These are phyloP conservation scores for Rhamnusium bicolor DNA, from an alignment of 2,888 invertebrate species.

Conservation along the genomic window DNA sequence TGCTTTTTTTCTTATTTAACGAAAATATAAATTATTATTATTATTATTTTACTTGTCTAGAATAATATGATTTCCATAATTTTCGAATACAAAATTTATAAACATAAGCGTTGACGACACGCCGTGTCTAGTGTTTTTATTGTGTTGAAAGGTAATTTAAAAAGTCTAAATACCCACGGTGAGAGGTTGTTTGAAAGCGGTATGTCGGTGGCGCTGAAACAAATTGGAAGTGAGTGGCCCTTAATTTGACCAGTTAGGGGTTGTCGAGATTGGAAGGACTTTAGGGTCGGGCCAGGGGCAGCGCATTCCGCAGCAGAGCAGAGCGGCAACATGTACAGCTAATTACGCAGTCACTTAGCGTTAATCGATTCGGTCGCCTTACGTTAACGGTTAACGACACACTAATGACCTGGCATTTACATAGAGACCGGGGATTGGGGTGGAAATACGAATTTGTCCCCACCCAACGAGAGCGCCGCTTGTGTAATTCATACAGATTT, in stretches of 20 bases:
- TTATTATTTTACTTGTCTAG: neutral
- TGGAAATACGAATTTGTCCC: slow-evolving; percentile 22
- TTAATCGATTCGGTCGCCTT: slow-evolving; percentile 73
- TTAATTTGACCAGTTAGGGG: slow-evolving; percentile 63
- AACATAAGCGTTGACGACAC: neutral
- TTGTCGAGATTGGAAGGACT: slow-evolving; percentile 50
- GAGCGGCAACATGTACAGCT: slow-evolving; percentile 69
- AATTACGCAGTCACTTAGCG: slow-evolving; percentile 73
- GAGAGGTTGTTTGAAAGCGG: slow-evolving; percentile 26
- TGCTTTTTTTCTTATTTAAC: neutral
- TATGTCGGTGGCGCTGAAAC: slow-evolving; percentile 47
- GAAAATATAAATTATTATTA: too few species aligned
- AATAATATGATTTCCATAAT: neutral
- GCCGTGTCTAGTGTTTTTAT: slow-evolving; percentile 19
- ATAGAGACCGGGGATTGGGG: slow-evolving; percentile 64
- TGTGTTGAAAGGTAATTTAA: slow-evolving; percentile 26
- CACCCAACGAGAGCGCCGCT: slow-evolving; percentile 22
- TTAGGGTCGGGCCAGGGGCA: slow-evolving; percentile 41
- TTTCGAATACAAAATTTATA: neutral
- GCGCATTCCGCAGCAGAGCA: slow-evolving; percentile 45
- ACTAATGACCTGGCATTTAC: slow-evolving; percentile 72
- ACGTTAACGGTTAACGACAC: slow-evolving; percentile 73
- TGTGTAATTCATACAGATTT: slow-evolving; percentile 69
- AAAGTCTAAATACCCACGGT: slow-evolving; percentile 15
- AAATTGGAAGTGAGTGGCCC: slow-evolving; percentile 61